Evolutionary conservation across 2,113 vertebrate genomes (phyloP).

Genomic region (Dicaeum eximium): DNA sequence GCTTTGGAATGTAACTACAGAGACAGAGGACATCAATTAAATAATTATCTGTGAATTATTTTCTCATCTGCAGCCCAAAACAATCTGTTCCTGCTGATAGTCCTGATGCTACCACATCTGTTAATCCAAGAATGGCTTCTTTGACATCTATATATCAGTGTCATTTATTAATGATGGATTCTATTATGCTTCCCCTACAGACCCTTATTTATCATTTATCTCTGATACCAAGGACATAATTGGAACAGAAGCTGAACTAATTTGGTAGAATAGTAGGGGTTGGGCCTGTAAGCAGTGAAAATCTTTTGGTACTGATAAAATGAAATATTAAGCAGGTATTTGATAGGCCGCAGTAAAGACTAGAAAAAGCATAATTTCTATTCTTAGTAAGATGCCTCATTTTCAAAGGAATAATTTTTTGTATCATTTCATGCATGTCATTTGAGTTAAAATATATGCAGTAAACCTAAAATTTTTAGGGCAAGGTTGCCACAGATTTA

Average conservation of each 20-base stretch:
- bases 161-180: not conserved
- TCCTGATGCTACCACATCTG: slow-evolving; percentile 32
- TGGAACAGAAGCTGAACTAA: not conserved
- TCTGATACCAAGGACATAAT: not conserved
- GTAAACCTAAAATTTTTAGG: not conserved
- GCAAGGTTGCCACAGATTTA: not conserved
- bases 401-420: not conserved
- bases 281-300: not conserved
- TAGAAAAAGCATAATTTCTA: not conserved
- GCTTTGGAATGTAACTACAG: not conserved
- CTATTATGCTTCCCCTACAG: not conserved
- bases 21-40: not conserved
- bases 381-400: not conserved
- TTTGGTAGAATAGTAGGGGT: not conserved
- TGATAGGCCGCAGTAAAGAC: not conserved
- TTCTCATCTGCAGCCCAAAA: not conserved
- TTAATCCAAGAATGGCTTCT: not conserved
- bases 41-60: slow-evolving; percentile 50
- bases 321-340: not conserved
- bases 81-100: slow-evolving; percentile 34
- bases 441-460: not conserved
- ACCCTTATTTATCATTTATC: not conserved
- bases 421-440: not conserved
- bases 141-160: not conserved
- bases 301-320: not conserved